Conservation (phyloP, 2,797 vertebrate species). For the Octomys mimax region DNA sequence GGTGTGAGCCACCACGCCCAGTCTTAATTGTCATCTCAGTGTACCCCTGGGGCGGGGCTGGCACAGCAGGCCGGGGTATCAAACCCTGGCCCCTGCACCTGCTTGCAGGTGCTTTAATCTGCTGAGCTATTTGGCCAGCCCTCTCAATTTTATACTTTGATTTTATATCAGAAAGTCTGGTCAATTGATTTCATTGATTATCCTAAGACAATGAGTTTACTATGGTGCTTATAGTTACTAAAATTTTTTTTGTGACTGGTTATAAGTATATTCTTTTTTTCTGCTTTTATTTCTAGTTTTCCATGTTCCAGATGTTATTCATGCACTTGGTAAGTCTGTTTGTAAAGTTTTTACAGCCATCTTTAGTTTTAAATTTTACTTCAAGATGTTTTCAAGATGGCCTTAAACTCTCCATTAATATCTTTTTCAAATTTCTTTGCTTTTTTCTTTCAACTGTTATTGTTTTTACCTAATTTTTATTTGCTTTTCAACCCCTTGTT, state of each 20-base stretch:
- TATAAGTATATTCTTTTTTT: background rate
- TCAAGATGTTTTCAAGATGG: background rate
- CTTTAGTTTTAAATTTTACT: background rate
- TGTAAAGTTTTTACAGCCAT: background rate
- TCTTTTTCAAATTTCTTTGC: background rate
- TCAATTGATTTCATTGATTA: constrained; percentile 4
- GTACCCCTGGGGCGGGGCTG: no score
- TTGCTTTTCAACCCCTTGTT: background rate
- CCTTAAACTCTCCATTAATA: background rate
- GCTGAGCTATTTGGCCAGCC: no score
- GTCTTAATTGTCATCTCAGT: no score
- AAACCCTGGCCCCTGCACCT: no score
- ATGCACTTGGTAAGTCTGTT: constrained; percentile 5
- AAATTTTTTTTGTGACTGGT: background rate
- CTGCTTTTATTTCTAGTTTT: background rate
- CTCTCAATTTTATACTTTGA: background rate
- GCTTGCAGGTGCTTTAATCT: no score
- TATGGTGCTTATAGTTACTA: background rate
- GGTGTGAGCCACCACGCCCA: no score
- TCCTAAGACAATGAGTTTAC: background rate
- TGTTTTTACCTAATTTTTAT: background rate
- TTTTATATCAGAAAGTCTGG: background rate
- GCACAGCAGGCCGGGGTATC: no score
- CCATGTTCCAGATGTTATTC: background rate
- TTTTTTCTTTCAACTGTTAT: constrained; percentile 3